Percentiles rank a stretch among this genome's conserved stretches.
phyloP scores from a whole-genome alignment of 2,888 invertebrate genomes.

The Philaethria dido region DNA sequence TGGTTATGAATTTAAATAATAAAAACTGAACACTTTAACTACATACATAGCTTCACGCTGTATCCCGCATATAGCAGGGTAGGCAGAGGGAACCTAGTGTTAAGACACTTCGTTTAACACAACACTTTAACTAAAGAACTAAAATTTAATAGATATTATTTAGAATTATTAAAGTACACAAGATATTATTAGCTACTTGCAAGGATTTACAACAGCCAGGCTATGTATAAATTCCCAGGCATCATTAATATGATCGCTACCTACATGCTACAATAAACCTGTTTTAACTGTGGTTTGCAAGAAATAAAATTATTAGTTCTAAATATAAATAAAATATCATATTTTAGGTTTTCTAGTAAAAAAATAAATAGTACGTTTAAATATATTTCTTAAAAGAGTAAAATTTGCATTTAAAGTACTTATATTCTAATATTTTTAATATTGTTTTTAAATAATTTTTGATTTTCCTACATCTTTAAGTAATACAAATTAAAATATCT shows the following conservation, averaged over 20 bases:
- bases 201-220: slow-evolving; percentile 26
- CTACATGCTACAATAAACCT: slow-evolving; percentile 10
- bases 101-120: no score
- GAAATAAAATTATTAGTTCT: slow-evolving; percentile 6
- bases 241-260: slow-evolving; percentile 18
- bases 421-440: neutral
- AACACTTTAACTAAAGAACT: no score
- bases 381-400: no score
- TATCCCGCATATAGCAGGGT: no score
- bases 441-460: neutral
- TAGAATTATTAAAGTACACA: neutral
- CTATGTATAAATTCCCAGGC: slow-evolving; percentile 26
- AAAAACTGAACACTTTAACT: no score
- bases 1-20: no score
- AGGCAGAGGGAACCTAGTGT: no score
- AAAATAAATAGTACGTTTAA: no score
- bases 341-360: neutral
- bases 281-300: slow-evolving; percentile 8
- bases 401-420: no score
- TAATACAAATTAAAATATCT: neutral
- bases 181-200: slow-evolving; percentile 30
- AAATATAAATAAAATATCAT: neutral
- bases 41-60: no score
- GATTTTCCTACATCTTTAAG: neutral
- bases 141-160: neutral